Evolutionary conservation across 2,113 vertebrate genomes (phyloP).

Genomic region (Maccullochella peelii): DNA sequence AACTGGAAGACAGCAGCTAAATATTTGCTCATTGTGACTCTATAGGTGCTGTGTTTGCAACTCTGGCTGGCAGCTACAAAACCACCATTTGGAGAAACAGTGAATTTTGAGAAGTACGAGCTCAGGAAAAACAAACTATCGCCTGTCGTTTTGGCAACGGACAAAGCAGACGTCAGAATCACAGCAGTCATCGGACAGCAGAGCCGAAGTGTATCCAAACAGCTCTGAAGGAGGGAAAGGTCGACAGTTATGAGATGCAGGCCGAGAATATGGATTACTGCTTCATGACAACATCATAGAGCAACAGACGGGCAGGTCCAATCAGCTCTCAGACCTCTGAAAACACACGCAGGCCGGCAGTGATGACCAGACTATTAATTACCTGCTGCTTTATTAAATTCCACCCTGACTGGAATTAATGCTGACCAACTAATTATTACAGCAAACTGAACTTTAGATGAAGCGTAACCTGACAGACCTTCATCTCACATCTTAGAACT

Average conservation of each 20-base stretch:
- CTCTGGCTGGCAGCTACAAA: neutral
- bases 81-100: neutral
- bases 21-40: neutral
- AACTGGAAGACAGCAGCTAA: neutral
- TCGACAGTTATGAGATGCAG: neutral
- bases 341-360: neutral
- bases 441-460: too few relatives aligned
- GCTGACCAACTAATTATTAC: too few relatives aligned
- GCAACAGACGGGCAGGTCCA: neutral
- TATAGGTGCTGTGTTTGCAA: neutral
- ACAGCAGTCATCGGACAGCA: neutral
- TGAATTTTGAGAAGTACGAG: neutral
- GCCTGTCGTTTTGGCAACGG: neutral
- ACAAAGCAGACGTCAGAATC: neutral
- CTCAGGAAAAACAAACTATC: neutral
- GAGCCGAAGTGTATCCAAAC: neutral
- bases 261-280: slow-evolving; percentile 1
- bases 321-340: neutral
- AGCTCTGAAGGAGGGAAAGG: neutral
- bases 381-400: neutral
- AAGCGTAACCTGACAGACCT: neutral
- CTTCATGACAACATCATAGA: neutral
- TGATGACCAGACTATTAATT: neutral
- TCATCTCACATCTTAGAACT: too few relatives aligned
- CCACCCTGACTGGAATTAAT: neutral